These are phyloP conservation scores for Prietella phreatophila DNA, from an alignment of 2,113 vertebrate genomes.

Conservation along the genomic window DNA sequence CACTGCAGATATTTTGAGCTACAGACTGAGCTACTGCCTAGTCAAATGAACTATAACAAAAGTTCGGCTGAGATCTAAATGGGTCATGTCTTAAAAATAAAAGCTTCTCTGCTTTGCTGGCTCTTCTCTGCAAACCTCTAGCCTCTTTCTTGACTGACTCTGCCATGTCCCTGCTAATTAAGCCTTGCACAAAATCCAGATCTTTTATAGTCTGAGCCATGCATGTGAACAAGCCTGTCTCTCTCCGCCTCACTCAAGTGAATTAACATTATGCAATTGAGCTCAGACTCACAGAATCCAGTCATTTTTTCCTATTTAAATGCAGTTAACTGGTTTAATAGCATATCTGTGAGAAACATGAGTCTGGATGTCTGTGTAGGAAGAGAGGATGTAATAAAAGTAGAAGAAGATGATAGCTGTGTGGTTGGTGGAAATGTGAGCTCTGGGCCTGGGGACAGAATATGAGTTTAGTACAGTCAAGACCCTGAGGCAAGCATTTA, in stretches of 20 bases:
- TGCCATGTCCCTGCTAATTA: conserved; percentile 27
- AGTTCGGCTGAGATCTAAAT: conserved; percentile 29
- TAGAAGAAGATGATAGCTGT: conserved; percentile 15
- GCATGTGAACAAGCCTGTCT: neutral
- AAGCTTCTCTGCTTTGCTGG: neutral
- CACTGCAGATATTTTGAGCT: neutral
- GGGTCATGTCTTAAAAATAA: conserved; percentile 36
- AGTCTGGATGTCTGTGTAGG: conserved; percentile 32
- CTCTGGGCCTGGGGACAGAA: conserved; percentile 17
- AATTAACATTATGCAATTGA: conserved; percentile 44
- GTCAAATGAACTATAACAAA: conserved; percentile 27
- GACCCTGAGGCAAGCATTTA: conserved; percentile 50
- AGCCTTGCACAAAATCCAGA: neutral
- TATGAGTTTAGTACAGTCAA: conserved; percentile 41
- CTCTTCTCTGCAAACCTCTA: conserved; percentile 10
- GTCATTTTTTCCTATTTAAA: conserved; percentile 17
- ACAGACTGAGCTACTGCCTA: neutral
- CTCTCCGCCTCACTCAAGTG: conserved; percentile 25
- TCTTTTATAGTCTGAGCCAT: neutral
- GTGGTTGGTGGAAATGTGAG: conserved; percentile 25
- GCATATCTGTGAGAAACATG: conserved; percentile 25
- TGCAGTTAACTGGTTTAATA: conserved; percentile 38
- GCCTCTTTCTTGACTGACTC: conserved; percentile 3
- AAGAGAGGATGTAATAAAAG: conserved; percentile 29
- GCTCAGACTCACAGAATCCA: conserved; percentile 33